phyloP scores from a whole-genome alignment of 1,140 invertebrate genomes.

The Drosophila repleta region DNA sequence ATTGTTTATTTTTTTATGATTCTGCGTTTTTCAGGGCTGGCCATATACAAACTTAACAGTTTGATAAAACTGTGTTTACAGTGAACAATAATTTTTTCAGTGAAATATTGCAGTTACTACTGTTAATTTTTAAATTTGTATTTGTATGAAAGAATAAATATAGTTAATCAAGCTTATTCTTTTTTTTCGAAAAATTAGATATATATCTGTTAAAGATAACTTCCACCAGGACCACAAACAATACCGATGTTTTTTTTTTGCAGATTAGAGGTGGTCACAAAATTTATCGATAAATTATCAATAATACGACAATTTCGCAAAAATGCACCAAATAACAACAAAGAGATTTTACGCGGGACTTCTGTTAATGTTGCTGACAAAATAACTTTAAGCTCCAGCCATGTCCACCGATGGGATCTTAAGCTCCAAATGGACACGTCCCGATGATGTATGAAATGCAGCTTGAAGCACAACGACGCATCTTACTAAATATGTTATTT shows the following conservation, averaged over 20 bases:
- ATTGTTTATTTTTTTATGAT: neutral
- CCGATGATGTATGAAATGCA: constrained; percentile 60
- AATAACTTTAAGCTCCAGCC: neutral
- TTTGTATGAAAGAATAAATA: too few species aligned
- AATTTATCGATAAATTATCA: neutral
- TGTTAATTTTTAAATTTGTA: neutral
- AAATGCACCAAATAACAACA: constrained; percentile 4
- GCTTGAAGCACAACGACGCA: neutral
- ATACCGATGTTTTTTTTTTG: neutral
- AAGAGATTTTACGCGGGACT: constrained; percentile 16
- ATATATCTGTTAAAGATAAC: neutral
- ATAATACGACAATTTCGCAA: neutral
- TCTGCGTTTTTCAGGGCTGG: neutral
- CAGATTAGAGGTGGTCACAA: neutral
- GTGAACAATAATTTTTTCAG: neutral
- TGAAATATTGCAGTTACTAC: neutral
- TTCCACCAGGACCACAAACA: neutral
- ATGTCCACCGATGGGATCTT: constrained; percentile 58
- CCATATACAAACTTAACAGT: neutral
- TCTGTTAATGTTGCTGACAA: neutral
- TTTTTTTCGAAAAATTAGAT: too few species aligned
- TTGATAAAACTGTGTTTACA: neutral
- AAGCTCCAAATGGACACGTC: constrained; percentile 72
- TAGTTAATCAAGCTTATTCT: too few species aligned
- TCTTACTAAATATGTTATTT: neutral